A percentile compares a stretch with the other conserved stretches of the same genome.
phyloP scores from a whole-genome alignment of 2,888 invertebrate species.

The Eledona agricola region DNA sequence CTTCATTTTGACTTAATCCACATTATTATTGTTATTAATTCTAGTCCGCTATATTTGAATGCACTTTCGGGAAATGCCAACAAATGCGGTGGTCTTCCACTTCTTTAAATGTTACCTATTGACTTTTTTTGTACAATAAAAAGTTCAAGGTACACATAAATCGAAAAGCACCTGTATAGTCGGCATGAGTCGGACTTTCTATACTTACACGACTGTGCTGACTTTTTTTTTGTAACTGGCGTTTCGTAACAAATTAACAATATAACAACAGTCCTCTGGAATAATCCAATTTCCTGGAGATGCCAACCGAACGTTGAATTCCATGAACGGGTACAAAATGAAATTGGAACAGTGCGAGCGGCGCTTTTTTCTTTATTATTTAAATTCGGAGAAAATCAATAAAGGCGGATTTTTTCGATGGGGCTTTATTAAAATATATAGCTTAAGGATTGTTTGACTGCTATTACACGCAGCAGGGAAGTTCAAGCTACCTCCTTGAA shows the following conservation, averaged over 20 bases:
- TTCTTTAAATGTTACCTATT: slow-evolving; percentile 24
- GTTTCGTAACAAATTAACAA: background rate
- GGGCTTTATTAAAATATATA: slow-evolving; percentile 8
- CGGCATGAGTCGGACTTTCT: slow-evolving; percentile 22
- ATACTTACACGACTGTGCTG: slow-evolving; percentile 26
- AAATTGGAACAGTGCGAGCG: no score
- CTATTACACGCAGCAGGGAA: slow-evolving; percentile 16
- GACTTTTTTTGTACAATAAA: slow-evolving; percentile 26
- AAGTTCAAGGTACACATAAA: slow-evolving; percentile 28
- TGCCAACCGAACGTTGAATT: no score
- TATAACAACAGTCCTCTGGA: no score
- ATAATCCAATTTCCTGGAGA: no score
- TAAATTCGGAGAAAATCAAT: slow-evolving; percentile 16
- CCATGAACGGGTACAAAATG: no score
- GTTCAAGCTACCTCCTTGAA: slow-evolving; percentile 19
- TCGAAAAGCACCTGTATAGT: slow-evolving; percentile 10
- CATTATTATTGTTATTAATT: slow-evolving; percentile 6
- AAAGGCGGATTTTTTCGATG: background rate
- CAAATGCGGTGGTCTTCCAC: slow-evolving; percentile 14
- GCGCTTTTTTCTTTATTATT: slow-evolving; percentile 3
- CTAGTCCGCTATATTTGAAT: slow-evolving; percentile 13
- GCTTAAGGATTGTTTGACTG: slow-evolving; percentile 4
- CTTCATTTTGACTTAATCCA: no score
- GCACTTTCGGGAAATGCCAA: slow-evolving; percentile 29
- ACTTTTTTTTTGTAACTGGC: slow-evolving; percentile 18